Evolutionary conservation across 1,140 invertebrate species (phyloP).

Genomic region (Ptiloglossa arizonensis): DNA sequence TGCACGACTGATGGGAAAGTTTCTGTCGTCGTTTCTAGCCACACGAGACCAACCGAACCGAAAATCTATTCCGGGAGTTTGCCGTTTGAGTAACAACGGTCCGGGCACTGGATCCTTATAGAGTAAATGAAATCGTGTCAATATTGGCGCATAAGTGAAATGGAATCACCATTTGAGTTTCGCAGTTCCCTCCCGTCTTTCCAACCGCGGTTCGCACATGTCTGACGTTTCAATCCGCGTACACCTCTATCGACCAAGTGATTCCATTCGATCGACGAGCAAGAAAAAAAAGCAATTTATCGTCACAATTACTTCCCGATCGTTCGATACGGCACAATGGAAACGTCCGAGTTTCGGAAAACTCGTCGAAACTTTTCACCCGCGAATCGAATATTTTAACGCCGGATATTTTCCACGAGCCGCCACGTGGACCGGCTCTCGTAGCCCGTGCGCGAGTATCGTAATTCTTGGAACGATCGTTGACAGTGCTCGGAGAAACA

Average conservation of each 20-base stretch:
- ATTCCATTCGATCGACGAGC: no score
- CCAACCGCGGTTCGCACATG: background rate
- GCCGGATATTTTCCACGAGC: no score
- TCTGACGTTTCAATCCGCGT: conserved; percentile 6
- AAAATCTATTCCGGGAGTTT: conserved; percentile 22
- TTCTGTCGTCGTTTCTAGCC: background rate
- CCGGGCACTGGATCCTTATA: background rate
- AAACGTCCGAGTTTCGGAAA: background rate
- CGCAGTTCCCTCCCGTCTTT: background rate
- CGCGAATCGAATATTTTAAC: no score
- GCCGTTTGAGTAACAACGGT: conserved; percentile 22
- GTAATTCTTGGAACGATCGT: no score
- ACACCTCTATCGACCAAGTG: background rate
- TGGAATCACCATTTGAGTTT: conserved; percentile 26
- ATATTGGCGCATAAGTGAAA: conserved; percentile 38
- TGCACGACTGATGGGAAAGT: conserved; percentile 1
- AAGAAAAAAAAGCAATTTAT: background rate
- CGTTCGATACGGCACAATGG: no score
- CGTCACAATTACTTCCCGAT: background rate
- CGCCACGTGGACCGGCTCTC: no score
- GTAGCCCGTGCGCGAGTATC: no score
- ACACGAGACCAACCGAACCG: background rate
- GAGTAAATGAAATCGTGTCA: conserved; percentile 29
- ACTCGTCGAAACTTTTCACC: no score
- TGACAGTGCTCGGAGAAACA: background rate